Evolutionary conservation across 2,113 vertebrate species (phyloP), one percentile per base, ranked within the genome.

Genomic region (Eonycteris spelaea): DNA sequence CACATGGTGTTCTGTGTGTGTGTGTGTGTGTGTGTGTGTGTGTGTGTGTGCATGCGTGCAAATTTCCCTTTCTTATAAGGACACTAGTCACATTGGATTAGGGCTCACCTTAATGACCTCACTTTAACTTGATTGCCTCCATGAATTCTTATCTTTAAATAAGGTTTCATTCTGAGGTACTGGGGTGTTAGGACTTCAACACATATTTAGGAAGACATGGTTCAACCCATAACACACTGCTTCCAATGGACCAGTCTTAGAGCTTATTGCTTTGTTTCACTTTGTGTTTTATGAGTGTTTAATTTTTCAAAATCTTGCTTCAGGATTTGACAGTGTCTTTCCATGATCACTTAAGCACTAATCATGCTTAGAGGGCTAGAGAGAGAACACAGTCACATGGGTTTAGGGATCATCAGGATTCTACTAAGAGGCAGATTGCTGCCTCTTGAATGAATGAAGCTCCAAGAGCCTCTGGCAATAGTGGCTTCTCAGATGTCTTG

Each of bases 241-340:
- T 74, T 95, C 33, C 18, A 18, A 75, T 38, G 18, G 35, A 92
- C 55, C 4, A 83, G 45, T 74, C 22, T 77, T 40, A 38, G 28
- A 79, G 2, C 35, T 83, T 13, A 51, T 24, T 92, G 28, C 61
- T 67, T 87, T 63, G 40, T 67, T 91, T 71, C 45, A 30, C 53
- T 78, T 79, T 33, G 26, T 89, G 40, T 77, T 70, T 63, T 43
- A 48, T 73, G 7, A 30, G 12, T 18, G 43, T 91, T 82, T 10
- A 35, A 16, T 48, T 90, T 87, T 94, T 86, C 63, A 83, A 10
- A 59, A 73, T 73, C 65, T 85, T 91, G 7, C 18, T 91, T 90
- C 12, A 33, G 61, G 70, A 67, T 16, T 75, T 88, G 33, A 61
- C 22, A 67, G n/a, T n/a, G 18, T 28, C 43, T 63, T 71, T 57